Evolutionary conservation across 1,140 invertebrate genomes (phyloP).

Genomic region (Parasteatoda tepidariorum): DNA sequence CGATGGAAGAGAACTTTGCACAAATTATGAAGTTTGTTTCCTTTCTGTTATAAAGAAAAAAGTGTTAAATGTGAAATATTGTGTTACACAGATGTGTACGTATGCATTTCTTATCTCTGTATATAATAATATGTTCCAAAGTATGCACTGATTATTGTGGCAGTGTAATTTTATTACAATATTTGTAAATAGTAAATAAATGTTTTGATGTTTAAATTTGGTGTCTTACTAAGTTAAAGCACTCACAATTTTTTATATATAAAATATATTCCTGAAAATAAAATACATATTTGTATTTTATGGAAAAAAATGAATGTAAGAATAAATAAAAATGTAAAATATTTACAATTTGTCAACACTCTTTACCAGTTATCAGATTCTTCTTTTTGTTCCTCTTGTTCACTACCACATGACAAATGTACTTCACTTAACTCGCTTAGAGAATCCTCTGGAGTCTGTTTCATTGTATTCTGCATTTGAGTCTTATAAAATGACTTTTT

Average conservation of each 20-base stretch:
- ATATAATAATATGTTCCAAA: constrained; percentile 27
- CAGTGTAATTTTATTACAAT: constrained; percentile 42
- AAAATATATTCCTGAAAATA: too few relatives aligned
- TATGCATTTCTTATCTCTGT: constrained; percentile 15
- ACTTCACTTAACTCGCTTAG: constrained; percentile 46
- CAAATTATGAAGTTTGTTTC: constrained; percentile 1
- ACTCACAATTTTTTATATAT: too few relatives aligned
- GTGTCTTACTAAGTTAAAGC: too few relatives aligned
- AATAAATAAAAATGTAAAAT: too few relatives aligned
- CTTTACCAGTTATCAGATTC: constrained; percentile 36
- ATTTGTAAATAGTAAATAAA: constrained; percentile 57
- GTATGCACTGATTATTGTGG: constrained; percentile 14
- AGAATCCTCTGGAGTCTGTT: constrained; percentile 7
- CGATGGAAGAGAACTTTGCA: not conserved
- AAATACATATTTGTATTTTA: too few relatives aligned
- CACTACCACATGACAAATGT: constrained; percentile 50
- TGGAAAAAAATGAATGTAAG: too few relatives aligned
- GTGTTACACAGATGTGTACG: not conserved
- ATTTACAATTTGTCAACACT: not conserved
- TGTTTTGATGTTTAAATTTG: constrained; percentile 50
- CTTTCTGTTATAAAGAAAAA: not conserved
- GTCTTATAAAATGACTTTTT: too few relatives aligned
- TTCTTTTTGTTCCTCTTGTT: constrained; percentile 40
- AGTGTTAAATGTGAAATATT: not conserved
- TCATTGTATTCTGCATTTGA: not conserved